Conservation (phyloP, 2,113 vertebrate genomes). For the Malurus elegans region DNA sequence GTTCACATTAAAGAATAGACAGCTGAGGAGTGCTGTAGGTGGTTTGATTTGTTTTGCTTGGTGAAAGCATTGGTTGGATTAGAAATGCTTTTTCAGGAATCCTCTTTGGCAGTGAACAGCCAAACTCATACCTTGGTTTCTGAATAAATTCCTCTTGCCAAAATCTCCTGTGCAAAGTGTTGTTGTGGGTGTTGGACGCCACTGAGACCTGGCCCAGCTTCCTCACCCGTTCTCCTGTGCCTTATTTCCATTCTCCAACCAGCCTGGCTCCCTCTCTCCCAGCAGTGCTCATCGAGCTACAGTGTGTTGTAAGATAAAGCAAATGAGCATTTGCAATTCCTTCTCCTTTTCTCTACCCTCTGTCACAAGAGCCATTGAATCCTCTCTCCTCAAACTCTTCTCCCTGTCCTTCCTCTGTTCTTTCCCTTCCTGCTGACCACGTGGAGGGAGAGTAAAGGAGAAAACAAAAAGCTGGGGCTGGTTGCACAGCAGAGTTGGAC, state of each 20-base stretch:
- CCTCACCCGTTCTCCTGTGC: background rate
- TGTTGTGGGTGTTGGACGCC: background rate
- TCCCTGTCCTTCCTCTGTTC: background rate
- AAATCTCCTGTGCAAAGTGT: background rate
- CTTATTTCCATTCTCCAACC: background rate
- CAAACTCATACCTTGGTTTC: background rate
- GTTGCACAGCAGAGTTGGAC: background rate
- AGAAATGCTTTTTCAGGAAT: background rate
- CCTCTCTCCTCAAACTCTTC: background rate
- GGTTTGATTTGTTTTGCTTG: background rate
- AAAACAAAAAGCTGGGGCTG: background rate
- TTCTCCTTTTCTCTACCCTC: background rate
- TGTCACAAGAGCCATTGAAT: accelerated
- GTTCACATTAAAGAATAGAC: background rate
- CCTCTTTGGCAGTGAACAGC: background rate
- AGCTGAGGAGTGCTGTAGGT: background rate
- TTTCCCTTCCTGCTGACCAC: background rate
- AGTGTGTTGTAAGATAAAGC: background rate
- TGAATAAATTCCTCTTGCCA: background rate
- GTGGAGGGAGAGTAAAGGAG: background rate
- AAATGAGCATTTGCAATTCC: background rate
- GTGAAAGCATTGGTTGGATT: background rate
- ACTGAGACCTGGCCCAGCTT: background rate
- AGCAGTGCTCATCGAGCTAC: background rate
- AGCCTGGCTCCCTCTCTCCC: background rate